phyloP scores from a whole-genome alignment of 2,888 invertebrate genomes.

The Pterobdella sp. region DNA sequence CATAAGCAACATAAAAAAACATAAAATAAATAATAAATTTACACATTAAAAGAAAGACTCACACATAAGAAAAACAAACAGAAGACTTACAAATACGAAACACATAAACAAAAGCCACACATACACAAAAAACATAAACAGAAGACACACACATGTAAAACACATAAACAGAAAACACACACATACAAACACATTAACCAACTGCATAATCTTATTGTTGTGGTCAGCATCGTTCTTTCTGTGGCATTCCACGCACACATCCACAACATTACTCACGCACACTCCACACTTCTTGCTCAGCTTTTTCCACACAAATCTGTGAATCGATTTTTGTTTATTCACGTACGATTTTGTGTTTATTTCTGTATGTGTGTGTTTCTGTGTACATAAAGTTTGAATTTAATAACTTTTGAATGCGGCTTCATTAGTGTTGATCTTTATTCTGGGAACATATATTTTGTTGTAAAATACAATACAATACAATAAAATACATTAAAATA shows the following conservation, averaged over 20 bases:
- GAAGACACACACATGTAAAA: neutral
- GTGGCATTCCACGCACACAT: slow-evolving; percentile 36
- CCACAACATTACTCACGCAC: slow-evolving; percentile 34
- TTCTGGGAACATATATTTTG: too few relatives aligned
- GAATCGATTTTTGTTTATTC: neutral
- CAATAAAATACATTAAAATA: too few relatives aligned
- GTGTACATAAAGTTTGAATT: too few relatives aligned
- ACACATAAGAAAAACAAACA: neutral
- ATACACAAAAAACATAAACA: neutral
- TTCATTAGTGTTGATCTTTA: too few relatives aligned
- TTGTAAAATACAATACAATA: too few relatives aligned
- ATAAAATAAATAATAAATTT: too few relatives aligned
- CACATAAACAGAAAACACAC: neutral
- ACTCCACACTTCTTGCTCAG: slow-evolving; percentile 39
- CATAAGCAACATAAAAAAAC: too few relatives aligned
- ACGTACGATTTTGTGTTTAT: neutral
- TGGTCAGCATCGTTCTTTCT: slow-evolving; percentile 30
- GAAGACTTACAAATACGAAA: neutral
- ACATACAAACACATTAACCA: neutral
- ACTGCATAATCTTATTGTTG: slow-evolving; percentile 41
- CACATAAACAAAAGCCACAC: neutral
- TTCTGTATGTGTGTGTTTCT: neutral
- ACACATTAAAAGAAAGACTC: neutral
- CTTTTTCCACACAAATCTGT: slow-evolving; percentile 49
- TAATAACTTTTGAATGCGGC: too few relatives aligned